Evolutionary conservation across 1,140 invertebrate species (phyloP), one percentile per base, ranked within the genome.

Genomic region (Atta cephalotes): DNA sequence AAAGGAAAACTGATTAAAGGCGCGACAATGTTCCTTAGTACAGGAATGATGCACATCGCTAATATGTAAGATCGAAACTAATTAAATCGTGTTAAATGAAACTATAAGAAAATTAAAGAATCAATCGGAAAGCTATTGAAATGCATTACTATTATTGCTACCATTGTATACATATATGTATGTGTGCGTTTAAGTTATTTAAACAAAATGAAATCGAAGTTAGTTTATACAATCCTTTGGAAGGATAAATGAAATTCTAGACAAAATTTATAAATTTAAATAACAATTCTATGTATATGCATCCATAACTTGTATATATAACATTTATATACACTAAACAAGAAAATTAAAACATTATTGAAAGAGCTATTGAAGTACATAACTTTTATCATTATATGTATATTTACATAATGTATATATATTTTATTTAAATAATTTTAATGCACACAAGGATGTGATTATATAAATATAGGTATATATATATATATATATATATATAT

Each of bases 1-100:
- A 49, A 65, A 65, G 58, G 12, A 78, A 49, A 77, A 77, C 74
- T 77, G 31, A 77, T 45, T 45, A 78, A 78, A 78, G 58, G 18
- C 25, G 16, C 16, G 16, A 10, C 39, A n/a, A 49, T 45, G 76
- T 45, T 78, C 39, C 10, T 1, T 28, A 45, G 58, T n/a, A 49
- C 21, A 49, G 39, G 63, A 45, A 78, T n/a, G 35, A 28, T 25
- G 21, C 16, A 49, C 39, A n/a, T 65, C 7, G 35, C n/a, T 14
- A 25, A 35, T 16, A 1, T 28, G 18, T 49, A 49, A 78, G 3
- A 2, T 28, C 35, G 10, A 31, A 78, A 6, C 21, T 60, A 60
- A 60, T 76, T 76, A 39, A 76, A 16, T 45, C n/a, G 21, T 45
- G n/a, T 74, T 35, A 21, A 76, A 76, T 39, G 9, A 0, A 16